Percentiles rank a stretch among this genome's conserved stretches.
Conservation (phyloP, 2,888 invertebrate genomes). For the Meghimatium bilineatum region DNA sequence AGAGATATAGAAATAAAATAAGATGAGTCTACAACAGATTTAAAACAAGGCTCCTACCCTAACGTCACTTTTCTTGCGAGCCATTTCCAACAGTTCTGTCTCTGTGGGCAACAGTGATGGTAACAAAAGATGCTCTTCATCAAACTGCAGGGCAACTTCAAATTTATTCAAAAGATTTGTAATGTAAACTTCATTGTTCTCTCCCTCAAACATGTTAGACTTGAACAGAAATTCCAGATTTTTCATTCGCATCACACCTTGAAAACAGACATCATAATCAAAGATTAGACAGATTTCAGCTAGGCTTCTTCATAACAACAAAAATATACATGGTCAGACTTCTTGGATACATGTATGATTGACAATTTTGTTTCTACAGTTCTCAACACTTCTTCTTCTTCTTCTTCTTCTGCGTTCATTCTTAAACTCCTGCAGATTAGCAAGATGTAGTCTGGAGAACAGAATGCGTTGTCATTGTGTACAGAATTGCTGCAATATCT, state of each 20-base stretch:
- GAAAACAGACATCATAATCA: background rate
- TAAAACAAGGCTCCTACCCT: conserved; percentile 50
- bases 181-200: conserved; percentile 86
- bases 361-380: too few relatives aligned
- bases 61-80: conserved; percentile 55
- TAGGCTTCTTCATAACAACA: background rate
- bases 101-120: conserved; percentile 91
- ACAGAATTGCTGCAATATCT: too few relatives aligned
- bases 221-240: conserved; percentile 95
- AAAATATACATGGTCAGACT: background rate
- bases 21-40: too few relatives aligned
- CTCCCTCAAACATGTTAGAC: conserved; percentile 83
- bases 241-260: conserved; percentile 93
- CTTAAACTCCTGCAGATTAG: too few relatives aligned
- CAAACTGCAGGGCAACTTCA: conserved; percentile 97
- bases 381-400: too few relatives aligned
- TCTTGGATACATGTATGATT: too few relatives aligned
- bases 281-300: background rate
- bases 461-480: too few relatives aligned
- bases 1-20: too few relatives aligned
- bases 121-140: conserved; percentile 90
- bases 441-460: too few relatives aligned
- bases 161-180: conserved; percentile 95
- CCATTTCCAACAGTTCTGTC: conserved; percentile 53
- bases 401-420: too few relatives aligned